phyloP scores from a whole-genome alignment of 2,888 invertebrate genomes.

The Acanthococcus lagerstroemiae region DNA sequence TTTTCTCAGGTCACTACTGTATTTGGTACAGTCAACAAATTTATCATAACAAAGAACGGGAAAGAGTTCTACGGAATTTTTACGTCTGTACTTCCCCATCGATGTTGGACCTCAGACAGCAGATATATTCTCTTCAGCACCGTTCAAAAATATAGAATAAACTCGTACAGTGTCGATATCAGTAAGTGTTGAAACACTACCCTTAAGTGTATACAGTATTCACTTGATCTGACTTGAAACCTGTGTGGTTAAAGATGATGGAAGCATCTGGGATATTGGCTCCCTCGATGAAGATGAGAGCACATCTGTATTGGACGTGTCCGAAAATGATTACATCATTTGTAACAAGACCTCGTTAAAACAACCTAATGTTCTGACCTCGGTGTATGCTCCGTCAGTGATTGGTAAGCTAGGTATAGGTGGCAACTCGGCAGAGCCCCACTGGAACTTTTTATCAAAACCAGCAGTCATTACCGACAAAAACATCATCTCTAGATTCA shows the following conservation, averaged over 20 bases:
- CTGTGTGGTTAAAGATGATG: slow-evolving; percentile 4
- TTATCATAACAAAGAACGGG: slow-evolving; percentile 45
- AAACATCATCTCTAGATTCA: slow-evolving; percentile 6
- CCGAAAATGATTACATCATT: slow-evolving; percentile 13
- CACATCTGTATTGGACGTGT: background rate
- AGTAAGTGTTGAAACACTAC: slow-evolving; percentile 45
- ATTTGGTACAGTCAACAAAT: too few species aligned
- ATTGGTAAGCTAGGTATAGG: too few species aligned
- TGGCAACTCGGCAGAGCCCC: too few species aligned
- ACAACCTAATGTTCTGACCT: slow-evolving; percentile 11
- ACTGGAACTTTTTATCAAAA: background rate
- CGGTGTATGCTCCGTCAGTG: slow-evolving; percentile 1
- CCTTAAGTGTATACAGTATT: background rate
- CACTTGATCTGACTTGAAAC: too few species aligned
- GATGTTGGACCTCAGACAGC: slow-evolving; percentile 57
- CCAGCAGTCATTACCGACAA: too few species aligned
- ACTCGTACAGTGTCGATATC: slow-evolving; percentile 52
- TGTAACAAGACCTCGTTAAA: slow-evolving; percentile 27
- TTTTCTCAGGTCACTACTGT: too few species aligned
- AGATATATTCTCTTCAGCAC: slow-evolving; percentile 54
- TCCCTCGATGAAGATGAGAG: background rate
- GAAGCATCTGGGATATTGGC: slow-evolving; percentile 16
- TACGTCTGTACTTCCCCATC: slow-evolving; percentile 47
- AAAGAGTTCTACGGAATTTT: slow-evolving; percentile 58
- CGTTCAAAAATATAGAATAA: slow-evolving; percentile 50